These are phyloP conservation scores for Strix aluco DNA, from an alignment of 2,113 vertebrate species.

Conservation along the genomic window DNA sequence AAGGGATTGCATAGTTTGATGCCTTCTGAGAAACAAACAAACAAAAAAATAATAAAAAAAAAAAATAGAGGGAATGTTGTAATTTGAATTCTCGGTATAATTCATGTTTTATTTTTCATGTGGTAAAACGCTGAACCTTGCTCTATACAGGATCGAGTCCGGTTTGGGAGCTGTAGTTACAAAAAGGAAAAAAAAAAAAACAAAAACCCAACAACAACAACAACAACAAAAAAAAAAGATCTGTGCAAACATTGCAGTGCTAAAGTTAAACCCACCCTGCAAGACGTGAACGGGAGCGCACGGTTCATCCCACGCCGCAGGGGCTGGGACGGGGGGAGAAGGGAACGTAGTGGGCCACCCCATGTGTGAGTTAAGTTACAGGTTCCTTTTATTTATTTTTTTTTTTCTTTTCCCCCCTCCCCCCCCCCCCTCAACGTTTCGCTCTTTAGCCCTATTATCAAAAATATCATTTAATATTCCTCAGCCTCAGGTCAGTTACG, in stretches of 20 bases:
- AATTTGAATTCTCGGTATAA: neutral
- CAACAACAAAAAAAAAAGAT: neutral
- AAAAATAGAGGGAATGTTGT: neutral
- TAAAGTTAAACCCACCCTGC: neutral
- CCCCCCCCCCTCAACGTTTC: neutral
- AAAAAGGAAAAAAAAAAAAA: neutral
- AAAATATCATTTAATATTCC: conserved; percentile 72
- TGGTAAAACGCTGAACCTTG: neutral
- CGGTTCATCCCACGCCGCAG: neutral
- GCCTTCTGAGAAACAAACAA: neutral
- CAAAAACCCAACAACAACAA: neutral
- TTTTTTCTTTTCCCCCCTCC: too few species aligned
- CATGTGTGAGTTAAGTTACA: neutral
- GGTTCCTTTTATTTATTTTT: neutral
- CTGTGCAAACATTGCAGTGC: conserved; percentile 67
- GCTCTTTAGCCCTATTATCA: conserved; percentile 69
- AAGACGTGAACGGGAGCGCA: neutral
- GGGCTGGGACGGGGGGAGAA: neutral
- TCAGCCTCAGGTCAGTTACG: conserved; percentile 68
- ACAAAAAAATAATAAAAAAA: neutral
- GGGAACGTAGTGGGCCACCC: neutral
- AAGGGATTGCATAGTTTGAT: conserved; percentile 8
- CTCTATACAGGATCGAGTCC: neutral
- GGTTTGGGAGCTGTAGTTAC: neutral
- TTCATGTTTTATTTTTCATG: neutral